A percentile compares a stretch with the other conserved stretches of the same genome.
Evolutionary conservation across 2,113 vertebrate species (phyloP).

Genomic region (Benitochromis conjunctus): DNA sequence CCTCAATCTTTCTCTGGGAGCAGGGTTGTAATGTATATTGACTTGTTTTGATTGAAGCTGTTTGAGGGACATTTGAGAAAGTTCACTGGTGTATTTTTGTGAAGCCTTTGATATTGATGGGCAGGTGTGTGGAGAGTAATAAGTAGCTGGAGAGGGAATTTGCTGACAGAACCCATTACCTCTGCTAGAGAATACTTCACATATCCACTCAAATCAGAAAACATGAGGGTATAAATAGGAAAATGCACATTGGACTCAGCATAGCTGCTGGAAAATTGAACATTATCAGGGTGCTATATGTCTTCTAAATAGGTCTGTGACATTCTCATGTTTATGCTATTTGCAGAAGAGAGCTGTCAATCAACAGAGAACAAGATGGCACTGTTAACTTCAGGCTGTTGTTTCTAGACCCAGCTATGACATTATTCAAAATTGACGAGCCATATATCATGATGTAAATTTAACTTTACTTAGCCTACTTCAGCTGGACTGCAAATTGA

Average conservation of each 20-base stretch:
- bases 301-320: constrained; percentile 41
- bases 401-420: constrained; percentile 1
- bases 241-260: constrained; percentile 40
- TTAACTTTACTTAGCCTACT: constrained; percentile 7
- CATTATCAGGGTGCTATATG: constrained; percentile 39
- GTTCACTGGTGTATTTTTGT: constrained; percentile 49
- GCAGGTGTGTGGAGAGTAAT: constrained; percentile 48
- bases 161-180: constrained; percentile 60
- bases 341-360: constrained; percentile 41
- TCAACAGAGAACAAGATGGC: constrained; percentile 27
- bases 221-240: constrained; percentile 51
- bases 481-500: not conserved
- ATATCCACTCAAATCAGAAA: constrained; percentile 56
- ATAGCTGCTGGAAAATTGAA: constrained; percentile 39
- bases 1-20: constrained; percentile 13
- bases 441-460: constrained; percentile 5
- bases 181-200: constrained; percentile 45
- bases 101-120: constrained; percentile 40
- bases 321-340: constrained; percentile 26
- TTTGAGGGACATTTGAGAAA: constrained; percentile 44
- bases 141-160: constrained; percentile 38
- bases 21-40: constrained; percentile 31
- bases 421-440: constrained; percentile 39
- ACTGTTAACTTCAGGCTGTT: constrained; percentile 24
- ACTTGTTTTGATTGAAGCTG: constrained; percentile 46